Evolutionary conservation across 2,888 invertebrate species (phyloP).

Genomic region (Ichneumoninae sp.): DNA sequence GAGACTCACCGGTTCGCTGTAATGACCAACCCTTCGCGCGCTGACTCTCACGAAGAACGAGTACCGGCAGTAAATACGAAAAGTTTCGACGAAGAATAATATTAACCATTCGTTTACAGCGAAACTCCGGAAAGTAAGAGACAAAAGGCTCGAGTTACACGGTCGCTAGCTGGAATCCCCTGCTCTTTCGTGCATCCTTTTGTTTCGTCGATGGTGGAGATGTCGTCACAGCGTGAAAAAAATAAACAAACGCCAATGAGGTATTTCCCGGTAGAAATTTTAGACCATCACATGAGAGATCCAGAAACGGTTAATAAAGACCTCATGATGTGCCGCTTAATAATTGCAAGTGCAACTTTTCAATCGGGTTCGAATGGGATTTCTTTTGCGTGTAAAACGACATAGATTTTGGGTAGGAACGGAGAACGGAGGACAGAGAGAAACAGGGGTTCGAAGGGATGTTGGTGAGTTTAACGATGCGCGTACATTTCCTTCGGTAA

Average conservation of each 20-base stretch:
- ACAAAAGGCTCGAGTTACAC: slow-evolving; percentile 7
- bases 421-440: neutral
- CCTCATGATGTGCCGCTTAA: neutral
- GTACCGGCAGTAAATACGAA: slow-evolving; percentile 37
- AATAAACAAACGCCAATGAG: neutral
- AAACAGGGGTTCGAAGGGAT: neutral
- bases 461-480: slow-evolving; percentile 51
- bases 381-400: neutral
- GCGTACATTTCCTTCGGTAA: slow-evolving; percentile 66
- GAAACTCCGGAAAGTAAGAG: slow-evolving; percentile 5
- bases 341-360: neutral
- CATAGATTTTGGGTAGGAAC: neutral
- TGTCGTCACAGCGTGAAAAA: neutral
- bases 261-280: neutral
- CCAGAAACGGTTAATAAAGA: neutral
- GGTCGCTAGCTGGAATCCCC: slow-evolving; percentile 24
- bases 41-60: slow-evolving; percentile 43
- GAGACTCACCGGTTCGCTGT: slow-evolving; percentile 4
- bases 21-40: slow-evolving; percentile 38
- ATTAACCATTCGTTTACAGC: slow-evolving; percentile 38
- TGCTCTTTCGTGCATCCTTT: neutral
- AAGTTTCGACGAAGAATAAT: slow-evolving; percentile 49
- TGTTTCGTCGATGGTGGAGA: neutral
- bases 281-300: neutral
- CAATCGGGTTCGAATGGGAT: neutral